Evolutionary conservation across 2,888 invertebrate species (phyloP).

Genomic region (Drosophila robusta): DNA sequence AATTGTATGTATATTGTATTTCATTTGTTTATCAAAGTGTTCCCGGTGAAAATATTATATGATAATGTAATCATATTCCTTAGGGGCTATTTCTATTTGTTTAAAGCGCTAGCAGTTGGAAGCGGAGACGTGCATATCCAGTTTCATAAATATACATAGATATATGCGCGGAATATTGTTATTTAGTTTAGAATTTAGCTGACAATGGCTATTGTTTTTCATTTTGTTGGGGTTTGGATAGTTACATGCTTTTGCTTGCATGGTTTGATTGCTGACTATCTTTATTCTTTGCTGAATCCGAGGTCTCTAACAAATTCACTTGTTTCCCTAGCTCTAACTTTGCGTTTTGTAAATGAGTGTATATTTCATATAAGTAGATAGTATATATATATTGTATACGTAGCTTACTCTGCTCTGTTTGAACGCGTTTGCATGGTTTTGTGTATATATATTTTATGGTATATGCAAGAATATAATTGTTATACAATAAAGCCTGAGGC

Average conservation of each 20-base stretch:
- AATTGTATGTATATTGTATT: constrained; percentile 47
- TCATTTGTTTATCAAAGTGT: constrained; percentile 62
- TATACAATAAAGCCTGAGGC: constrained; percentile 84
- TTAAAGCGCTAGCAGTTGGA: constrained; percentile 48
- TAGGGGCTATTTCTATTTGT: constrained; percentile 43
- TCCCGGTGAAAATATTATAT: constrained; percentile 63
- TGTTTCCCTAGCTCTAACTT: constrained; percentile 60
- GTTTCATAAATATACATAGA: constrained; percentile 25
- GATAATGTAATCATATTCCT: constrained; percentile 42
- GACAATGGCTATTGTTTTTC: constrained; percentile 24
- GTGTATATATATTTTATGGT: constrained; percentile 41
- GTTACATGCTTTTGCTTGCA: constrained; percentile 16
- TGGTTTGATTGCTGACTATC: constrained; percentile 40
- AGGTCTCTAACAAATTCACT: constrained; percentile 56
- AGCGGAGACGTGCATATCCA: constrained; percentile 29
- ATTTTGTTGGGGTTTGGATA: constrained; percentile 18
- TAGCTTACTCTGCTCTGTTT: constrained; percentile 37
- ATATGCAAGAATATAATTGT: constrained; percentile 70
- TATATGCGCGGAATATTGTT: constrained; percentile 24
- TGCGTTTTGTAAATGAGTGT: constrained; percentile 74
- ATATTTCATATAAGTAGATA: constrained; percentile 64
- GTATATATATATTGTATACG: constrained; percentile 52
- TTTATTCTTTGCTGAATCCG: constrained; percentile 38
- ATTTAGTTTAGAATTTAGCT: constrained; percentile 31
- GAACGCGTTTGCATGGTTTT: constrained; percentile 50